Percentiles rank a stretch among this genome's conserved stretches.
Conservation (phyloP, 2,113 vertebrate species). For the Apistogramma diplotaenia region DNA sequence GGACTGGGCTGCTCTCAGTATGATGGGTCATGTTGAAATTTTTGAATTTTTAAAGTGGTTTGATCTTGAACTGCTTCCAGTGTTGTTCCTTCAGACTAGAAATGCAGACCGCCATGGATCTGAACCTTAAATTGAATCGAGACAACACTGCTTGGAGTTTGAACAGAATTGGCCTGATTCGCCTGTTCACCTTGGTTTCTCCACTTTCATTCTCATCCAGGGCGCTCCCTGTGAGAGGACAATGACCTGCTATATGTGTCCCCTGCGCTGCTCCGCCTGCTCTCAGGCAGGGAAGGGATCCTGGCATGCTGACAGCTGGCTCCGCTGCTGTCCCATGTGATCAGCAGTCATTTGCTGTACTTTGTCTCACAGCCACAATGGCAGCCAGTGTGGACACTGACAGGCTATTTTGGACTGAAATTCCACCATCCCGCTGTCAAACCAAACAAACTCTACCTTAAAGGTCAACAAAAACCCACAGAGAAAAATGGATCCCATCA, state of each 20-base stretch:
- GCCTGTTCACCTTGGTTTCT: slow-evolving; percentile 32
- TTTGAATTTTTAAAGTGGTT: not conserved
- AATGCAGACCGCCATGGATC: not conserved
- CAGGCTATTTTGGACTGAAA: slow-evolving; percentile 64
- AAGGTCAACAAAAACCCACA: slow-evolving; percentile 51
- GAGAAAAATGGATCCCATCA: slow-evolving; percentile 13
- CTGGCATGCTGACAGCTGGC: slow-evolving; percentile 65
- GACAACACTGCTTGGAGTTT: slow-evolving; percentile 4
- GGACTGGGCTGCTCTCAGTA: not conserved
- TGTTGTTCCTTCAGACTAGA: not conserved
- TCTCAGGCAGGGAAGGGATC: slow-evolving; percentile 33
- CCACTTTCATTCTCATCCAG: slow-evolving; percentile 29
- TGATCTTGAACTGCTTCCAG: slow-evolving; percentile 8
- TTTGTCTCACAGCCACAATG: slow-evolving; percentile 48
- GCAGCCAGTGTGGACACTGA: slow-evolving; percentile 49
- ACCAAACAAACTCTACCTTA: slow-evolving; percentile 54
- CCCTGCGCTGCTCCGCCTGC: slow-evolving; percentile 41
- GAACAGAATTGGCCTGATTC: not conserved
- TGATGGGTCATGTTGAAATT: not conserved
- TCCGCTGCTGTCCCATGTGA: slow-evolving; percentile 50
- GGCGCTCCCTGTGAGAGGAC: slow-evolving; percentile 12
- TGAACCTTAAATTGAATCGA: not conserved
- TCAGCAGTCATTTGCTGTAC: slow-evolving; percentile 66
- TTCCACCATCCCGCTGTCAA: slow-evolving; percentile 58
- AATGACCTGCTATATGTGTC: slow-evolving; percentile 24